phyloP scores from a whole-genome alignment of 2,888 invertebrate species.

The Leptopilina syphax region DNA sequence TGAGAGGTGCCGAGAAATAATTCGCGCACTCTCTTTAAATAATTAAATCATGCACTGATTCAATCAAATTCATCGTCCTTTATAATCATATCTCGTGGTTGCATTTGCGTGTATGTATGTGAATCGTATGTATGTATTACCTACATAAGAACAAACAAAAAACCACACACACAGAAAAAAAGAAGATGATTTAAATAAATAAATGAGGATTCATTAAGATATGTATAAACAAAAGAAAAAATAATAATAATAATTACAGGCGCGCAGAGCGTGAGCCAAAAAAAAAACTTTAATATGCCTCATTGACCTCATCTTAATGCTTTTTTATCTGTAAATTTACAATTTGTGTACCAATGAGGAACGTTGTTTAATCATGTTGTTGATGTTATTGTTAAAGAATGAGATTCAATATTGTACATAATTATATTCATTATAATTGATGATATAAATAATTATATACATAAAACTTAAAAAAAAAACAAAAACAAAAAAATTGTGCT shows the following conservation, averaged over 20 bases:
- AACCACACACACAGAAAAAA: slow-evolving; percentile 34
- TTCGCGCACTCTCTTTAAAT: slow-evolving; percentile 71
- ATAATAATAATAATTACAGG: slow-evolving; percentile 54
- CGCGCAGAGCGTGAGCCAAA: slow-evolving; percentile 72
- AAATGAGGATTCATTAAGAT: slow-evolving; percentile 44
- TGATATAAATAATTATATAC: slow-evolving; percentile 77
- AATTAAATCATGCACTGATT: slow-evolving; percentile 75
- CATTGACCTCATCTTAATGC: slow-evolving; percentile 77
- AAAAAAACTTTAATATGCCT: slow-evolving; percentile 70
- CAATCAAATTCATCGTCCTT: slow-evolving; percentile 68
- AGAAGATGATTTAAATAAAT: slow-evolving; percentile 40
- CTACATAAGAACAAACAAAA: slow-evolving; percentile 53
- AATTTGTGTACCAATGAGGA: slow-evolving; percentile 77
- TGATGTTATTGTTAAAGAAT: slow-evolving; percentile 88
- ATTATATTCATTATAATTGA: slow-evolving; percentile 86
- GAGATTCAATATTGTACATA: slow-evolving; percentile 87
- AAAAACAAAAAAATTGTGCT: slow-evolving; percentile 56
- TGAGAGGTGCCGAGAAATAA: slow-evolving; percentile 54
- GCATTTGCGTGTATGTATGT: slow-evolving; percentile 69
- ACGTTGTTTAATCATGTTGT: slow-evolving; percentile 82
- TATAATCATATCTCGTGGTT: slow-evolving; percentile 52
- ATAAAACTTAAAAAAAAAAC: slow-evolving; percentile 63
- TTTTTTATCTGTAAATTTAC: slow-evolving; percentile 77
- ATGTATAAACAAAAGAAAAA: slow-evolving; percentile 51
- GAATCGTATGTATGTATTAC: slow-evolving; percentile 66